Base-by-base conservation (phyloP, 2,113 vertebrate genomes). In the Alouatta palliata region DNA sequence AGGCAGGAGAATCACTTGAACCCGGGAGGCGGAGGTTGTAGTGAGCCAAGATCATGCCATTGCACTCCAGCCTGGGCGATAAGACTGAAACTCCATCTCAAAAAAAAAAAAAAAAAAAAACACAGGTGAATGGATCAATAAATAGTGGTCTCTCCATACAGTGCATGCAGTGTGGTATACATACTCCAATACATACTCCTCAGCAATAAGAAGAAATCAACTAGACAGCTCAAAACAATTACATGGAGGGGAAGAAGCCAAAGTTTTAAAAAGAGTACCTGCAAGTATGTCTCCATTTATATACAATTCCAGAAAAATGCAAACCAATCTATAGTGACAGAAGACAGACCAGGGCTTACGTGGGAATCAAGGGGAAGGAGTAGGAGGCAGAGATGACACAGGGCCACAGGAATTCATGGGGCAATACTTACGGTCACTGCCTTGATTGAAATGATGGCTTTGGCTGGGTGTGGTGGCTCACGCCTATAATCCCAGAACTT, bases 271-370 rank as follows among this genome's bases (percentile, higher is more conserved):
- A 58, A 89, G 49, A 76, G 32, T 8, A 7, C 0, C 10, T 13
- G 52, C 40, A 43, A 8, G 47, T 52, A 10, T 27, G 32, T 73
- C 9, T 87, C 43, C 49, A n/a, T 71, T 54, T 70, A 75, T 17
- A 37, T 32, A 45, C 30, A 40, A 52, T 66, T 89, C 83, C 47
- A 91, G 88, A 52, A 90, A 94, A 64, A 49, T 11, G 43, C 20
- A 40, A 71, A n/a, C 19, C 14, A 16, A 8, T 19, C 37, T 58
- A 1, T 3, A 73, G 27, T 19, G 68, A 75, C 40, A 54, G 37
- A 32, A 75, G 30, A 32, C 47, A n/a, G n/a, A n/a, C n/a, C n/a
- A 12, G 79, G 64, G 58, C 10, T 32, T 52, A 52, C 1, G 16
- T 76, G 40, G 6, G 52, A 54, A n/a, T 17, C 4, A n/a, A n/a